Evolutionary conservation across 2,113 vertebrate species (phyloP).

Genomic region (Picathartes gymnocephalus): DNA sequence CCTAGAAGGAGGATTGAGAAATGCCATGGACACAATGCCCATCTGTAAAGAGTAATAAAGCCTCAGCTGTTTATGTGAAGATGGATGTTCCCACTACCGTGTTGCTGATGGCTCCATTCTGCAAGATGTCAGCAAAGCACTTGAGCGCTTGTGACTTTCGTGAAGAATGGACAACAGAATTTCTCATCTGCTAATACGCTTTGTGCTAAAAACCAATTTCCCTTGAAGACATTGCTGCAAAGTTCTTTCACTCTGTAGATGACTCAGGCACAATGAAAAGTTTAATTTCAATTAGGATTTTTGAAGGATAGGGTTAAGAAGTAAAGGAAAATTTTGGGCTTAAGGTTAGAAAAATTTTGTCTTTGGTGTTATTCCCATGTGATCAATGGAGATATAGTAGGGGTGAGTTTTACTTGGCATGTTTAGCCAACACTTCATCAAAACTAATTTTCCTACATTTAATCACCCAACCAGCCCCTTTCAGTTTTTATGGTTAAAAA

Average conservation of each 20-base stretch:
- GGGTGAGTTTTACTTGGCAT: not conserved
- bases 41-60: not conserved
- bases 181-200: not conserved
- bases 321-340: not conserved
- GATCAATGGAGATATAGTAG: not conserved
- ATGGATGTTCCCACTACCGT: not conserved
- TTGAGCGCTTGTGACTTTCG: not conserved
- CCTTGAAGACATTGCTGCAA: not conserved
- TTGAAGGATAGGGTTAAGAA: not conserved
- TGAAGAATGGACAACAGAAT: not conserved
- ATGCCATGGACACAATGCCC: not conserved
- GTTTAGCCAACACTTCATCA: not conserved
- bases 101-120: not conserved
- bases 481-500: constrained; percentile 29
- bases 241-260: not conserved
- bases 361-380: not conserved
- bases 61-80: not conserved
- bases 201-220: not conserved
- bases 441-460: not conserved
- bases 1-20: not conserved
- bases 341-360: not conserved
- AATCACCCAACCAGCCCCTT: not conserved
- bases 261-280: not conserved
- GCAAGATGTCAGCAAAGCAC: not conserved
- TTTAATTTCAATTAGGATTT: not conserved